A percentile compares a stretch with the other conserved stretches of the same genome.
Evolutionary conservation across 1,140 invertebrate genomes (phyloP).

Genomic region (Anthonomus grandis): DNA sequence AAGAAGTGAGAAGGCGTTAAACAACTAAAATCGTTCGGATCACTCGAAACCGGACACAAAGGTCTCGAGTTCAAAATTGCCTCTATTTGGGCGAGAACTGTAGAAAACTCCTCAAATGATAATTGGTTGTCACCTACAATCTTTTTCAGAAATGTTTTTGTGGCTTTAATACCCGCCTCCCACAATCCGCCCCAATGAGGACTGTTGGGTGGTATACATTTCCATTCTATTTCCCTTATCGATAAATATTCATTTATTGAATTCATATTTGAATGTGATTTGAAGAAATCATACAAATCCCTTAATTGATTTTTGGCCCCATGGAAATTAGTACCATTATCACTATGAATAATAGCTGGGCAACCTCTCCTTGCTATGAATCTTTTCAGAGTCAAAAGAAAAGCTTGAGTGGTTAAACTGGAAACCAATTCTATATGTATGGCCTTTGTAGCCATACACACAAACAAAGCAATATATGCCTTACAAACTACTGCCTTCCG

Average conservation of each 20-base stretch:
- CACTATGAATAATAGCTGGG: conserved; percentile 16
- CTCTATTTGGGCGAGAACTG: conserved; percentile 34
- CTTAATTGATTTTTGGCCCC: conserved; percentile 17
- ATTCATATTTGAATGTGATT: background rate
- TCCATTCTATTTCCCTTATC: conserved; percentile 19
- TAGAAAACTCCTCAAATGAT: conserved; percentile 39
- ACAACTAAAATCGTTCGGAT: conserved; percentile 32
- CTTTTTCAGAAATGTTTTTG: conserved; percentile 39
- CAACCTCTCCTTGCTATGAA: conserved; percentile 46
- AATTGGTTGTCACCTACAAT: conserved; percentile 35
- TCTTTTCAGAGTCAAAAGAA: conserved; percentile 43
- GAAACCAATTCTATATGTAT: conserved; percentile 50
- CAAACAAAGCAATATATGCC: conserved; percentile 46
- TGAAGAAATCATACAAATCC: conserved; percentile 12
- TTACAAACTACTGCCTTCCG: conserved; percentile 33
- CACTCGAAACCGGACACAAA: conserved; percentile 34
- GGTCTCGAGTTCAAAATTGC: conserved; percentile 43
- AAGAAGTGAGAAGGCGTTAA: conserved; percentile 48
- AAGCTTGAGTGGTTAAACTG: conserved; percentile 43
- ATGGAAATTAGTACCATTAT: conserved; percentile 23
- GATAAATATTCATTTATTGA: background rate
- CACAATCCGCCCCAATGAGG: conserved; percentile 39
- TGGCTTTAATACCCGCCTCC: conserved; percentile 36
- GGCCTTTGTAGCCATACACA: conserved; percentile 45
- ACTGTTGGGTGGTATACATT: conserved; percentile 35